phyloP scores from a whole-genome alignment of 2,797 vertebrate genomes.

The Cirrhinus mrigala region DNA sequence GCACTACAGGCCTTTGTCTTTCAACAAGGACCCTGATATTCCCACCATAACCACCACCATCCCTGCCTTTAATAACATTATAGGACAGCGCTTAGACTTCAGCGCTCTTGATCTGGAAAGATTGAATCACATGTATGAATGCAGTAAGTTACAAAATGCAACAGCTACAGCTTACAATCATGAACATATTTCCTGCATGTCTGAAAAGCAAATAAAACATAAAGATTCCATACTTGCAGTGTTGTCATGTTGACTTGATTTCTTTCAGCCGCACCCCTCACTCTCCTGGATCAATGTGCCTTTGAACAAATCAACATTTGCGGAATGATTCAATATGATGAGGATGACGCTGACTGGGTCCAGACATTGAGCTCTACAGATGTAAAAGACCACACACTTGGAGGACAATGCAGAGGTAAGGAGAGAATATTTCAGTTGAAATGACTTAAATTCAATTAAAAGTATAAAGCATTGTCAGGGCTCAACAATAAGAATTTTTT shows the following conservation, averaged over 20 bases:
- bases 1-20: slow-evolving; percentile 88
- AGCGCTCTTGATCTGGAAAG: slow-evolving; percentile 86
- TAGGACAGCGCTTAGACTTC: slow-evolving; percentile 89
- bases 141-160: slow-evolving; percentile 80
- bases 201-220: not conserved
- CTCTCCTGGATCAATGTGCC: slow-evolving; percentile 89
- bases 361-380: slow-evolving; percentile 72
- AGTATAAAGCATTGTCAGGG: not conserved
- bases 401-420: slow-evolving; percentile 85
- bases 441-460: not conserved
- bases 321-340: slow-evolving; percentile 89
- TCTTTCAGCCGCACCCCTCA: slow-evolving; percentile 81
- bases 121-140: slow-evolving; percentile 92
- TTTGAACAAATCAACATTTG: slow-evolving; percentile 91
- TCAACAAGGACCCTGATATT: slow-evolving; percentile 83
- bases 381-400: slow-evolving; percentile 83
- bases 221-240: not conserved
- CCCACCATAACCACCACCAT: slow-evolving; percentile 90
- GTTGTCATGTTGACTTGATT: slow-evolving; percentile 12
- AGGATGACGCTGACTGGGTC: slow-evolving; percentile 83
- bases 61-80: slow-evolving; percentile 83
- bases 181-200: not conserved
- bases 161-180: not conserved
- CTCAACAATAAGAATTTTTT: not conserved
- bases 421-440: too few relatives aligned